Evolutionary conservation across 35 echinoderm and acorn worm species (phyloP), one percentile per base, ranked within the genome.

Genomic region (Heliocidaris erythrogramma): DNA sequence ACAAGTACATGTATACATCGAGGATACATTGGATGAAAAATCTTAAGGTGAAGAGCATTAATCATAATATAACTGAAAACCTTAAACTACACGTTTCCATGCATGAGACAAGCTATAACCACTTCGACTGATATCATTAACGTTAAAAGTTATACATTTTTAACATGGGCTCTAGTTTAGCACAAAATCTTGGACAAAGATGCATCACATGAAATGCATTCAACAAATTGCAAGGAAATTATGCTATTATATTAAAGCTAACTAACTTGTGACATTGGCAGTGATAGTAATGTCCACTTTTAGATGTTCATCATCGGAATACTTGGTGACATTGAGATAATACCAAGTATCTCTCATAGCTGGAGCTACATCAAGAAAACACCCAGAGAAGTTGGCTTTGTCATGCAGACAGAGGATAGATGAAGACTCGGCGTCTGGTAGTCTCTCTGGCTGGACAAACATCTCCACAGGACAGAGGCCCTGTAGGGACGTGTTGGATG

Each of bases 301-400:
- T 2, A 89, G 87, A 42, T 32, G 47, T 13, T 13, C 3, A 27
- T 89, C 87, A 24, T 93, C 49, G 0, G 78, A 78, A 14, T 94
- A 30, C 30, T 30, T 86, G 32, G 85, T 88, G 13, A 97, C 32
- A 30, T 60, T 78, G 27, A 97, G 49, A 49, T 97, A 97, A 85
- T 97, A 97, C 97, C 97, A 97, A 0, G 93, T 90, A 69, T 95
- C 94, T 32, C 60, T 31, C 29, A 94, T 6, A 59, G 94, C 86
- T 35, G 88, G 60, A 14, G 85, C 18, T 2, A 96, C 53, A 2
- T 30, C 48, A 13, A 97, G 48, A 4, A 69, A 49, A 85, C 97
- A 97, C 2, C 49, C 49, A 48, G 9, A 24, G 49, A 59, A 92
- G 12, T 21, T 30, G 13, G 49, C 30, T 7, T 48, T 27, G 29